Base-by-base conservation (phyloP, 2,797 vertebrate genomes). In the Siniperca obscura region DNA sequence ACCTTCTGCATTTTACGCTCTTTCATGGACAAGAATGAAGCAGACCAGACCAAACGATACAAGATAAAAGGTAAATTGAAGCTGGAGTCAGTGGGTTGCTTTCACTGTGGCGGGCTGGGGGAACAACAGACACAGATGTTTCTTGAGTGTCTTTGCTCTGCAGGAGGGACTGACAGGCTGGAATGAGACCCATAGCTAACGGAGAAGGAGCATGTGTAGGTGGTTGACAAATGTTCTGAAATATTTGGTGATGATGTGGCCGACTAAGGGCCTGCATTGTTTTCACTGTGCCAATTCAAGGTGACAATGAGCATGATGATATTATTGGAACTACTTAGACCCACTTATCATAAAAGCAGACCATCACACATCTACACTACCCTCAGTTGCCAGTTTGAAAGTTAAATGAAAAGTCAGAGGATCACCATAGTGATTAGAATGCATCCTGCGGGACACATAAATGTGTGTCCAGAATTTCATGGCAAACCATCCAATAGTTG, bases 81-180 rank as follows among this genome's bases (percentile, higher is more conserved):
- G 46, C 17, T 34, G 19, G n/a, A 3, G 13, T 44, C 46, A 44
- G 6, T 13, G 2, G 56, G 22, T 30, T 59, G 30, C 2, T 4
- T 50, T 59, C 17, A 38, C 22, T 8, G 27, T n/a, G 40, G 38
- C 25, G 8, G 46, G 5, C 50, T 25, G 3, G 21, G 21, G 65
- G 9, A 36, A 27, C 44, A 34, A 70, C 57, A 70, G 34, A 27
- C 13, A 27, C 27, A 64, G 16, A 56, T 57, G n/a, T 57, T 46
- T 74, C 44, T 55, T 52, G 19, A n/a, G 65, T 10, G 38, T 79
- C 55, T 68, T 67, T 21, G 25, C 48, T 55, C 38, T 17, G 44
- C 38, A 19, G 65, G 34, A 50, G 53, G 61, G 57, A 68, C 60
- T 79, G 81, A 86, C 71, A 76, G 78, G 59, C 44, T 27, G 76